Evolutionary conservation across 2,797 vertebrate species (phyloP).

Genomic region (Poeciliopsis infans): DNA sequence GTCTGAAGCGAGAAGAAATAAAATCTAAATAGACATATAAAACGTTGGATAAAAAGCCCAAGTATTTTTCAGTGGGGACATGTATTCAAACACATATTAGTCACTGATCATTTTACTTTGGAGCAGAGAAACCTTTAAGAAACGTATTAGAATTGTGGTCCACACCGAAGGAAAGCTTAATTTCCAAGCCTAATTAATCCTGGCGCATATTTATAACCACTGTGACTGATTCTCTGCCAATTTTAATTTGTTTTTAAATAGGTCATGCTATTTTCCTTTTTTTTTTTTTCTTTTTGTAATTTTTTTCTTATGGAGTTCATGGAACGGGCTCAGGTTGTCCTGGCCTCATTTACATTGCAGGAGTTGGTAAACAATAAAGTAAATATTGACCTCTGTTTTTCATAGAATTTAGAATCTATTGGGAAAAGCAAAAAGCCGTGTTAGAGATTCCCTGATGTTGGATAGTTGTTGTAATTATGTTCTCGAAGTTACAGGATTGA

Average conservation of each 20-base stretch:
- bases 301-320: neutral
- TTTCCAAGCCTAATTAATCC: constrained; percentile 50
- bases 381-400: neutral
- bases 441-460: neutral
- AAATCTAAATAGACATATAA: neutral
- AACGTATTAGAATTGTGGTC: constrained; percentile 1
- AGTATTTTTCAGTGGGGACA: constrained; percentile 45
- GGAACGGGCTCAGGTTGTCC: constrained; percentile 9
- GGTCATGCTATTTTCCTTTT: constrained; percentile 14
- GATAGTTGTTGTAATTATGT: neutral
- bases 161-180: constrained; percentile 48
- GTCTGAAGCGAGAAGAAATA: constrained; percentile 23
- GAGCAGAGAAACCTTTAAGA: constrained; percentile 51
- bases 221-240: constrained; percentile 17
- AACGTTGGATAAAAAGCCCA: constrained; percentile 18
- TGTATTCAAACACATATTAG: constrained; percentile 56
- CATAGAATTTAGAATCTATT: neutral
- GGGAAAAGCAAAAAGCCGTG: neutral
- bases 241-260: constrained; percentile 19
- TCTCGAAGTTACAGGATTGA: neutral
- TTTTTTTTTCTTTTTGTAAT: neutral
- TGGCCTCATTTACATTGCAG: neutral
- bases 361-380: neutral
- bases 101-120: constrained; percentile 50
- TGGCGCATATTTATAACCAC: constrained; percentile 36